phyloP scores from a whole-genome alignment of 1,140 invertebrate species.

The Eurosta solidaginis region DNA sequence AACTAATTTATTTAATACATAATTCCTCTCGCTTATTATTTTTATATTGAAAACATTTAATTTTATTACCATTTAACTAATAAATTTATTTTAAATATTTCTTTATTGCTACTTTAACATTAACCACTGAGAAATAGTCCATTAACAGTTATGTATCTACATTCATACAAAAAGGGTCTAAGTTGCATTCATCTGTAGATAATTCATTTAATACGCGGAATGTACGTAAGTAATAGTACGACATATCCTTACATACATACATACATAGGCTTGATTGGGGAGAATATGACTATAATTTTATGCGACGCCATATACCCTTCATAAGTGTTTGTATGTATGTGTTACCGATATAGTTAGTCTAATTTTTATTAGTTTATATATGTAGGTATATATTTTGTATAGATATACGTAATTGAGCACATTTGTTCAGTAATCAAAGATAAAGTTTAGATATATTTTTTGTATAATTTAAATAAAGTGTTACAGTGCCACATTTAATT shows the following conservation, averaged over 20 bases:
- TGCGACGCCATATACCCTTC: neutral
- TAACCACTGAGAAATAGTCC: neutral
- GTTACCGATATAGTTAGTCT: neutral
- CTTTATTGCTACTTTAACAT: neutral
- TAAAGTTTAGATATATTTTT: neutral
- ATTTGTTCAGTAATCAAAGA: conserved; percentile 7
- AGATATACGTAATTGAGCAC: neutral
- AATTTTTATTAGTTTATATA: neutral
- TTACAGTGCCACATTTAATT: neutral
- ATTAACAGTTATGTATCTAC: conserved; percentile 14
- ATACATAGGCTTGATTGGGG: neutral
- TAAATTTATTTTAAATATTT: neutral
- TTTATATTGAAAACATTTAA: neutral
- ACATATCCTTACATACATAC: neutral
- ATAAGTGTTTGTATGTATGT: neutral
- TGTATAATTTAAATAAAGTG: conserved; percentile 20
- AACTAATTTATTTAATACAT: neutral
- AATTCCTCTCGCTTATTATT: neutral
- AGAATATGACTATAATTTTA: neutral
- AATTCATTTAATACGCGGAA: neutral
- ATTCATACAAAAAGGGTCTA: conserved; percentile 15
- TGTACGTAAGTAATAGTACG: too few species aligned
- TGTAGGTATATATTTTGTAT: neutral
- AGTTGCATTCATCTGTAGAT: too few species aligned
- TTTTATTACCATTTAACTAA: neutral